Evolutionary conservation across 2,113 vertebrate species (phyloP), one percentile per base, ranked within the genome.

Genomic region (Triplophysa siluroides): DNA sequence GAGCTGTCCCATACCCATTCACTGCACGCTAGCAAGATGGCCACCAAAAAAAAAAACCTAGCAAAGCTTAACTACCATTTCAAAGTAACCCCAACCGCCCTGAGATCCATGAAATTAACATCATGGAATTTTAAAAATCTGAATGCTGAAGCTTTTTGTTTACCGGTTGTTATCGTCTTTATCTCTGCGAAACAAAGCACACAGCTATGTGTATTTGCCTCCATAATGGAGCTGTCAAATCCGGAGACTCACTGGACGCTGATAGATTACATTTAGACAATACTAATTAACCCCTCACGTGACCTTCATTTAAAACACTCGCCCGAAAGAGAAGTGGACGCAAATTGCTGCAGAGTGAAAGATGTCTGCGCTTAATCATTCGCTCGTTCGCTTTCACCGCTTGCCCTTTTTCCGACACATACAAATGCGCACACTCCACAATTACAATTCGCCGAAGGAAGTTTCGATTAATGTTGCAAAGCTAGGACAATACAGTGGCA

Each of bases 151-250:
- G 29, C 3, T 2, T 64, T 26, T 76, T 79, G 77, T 83, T 83
- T 79, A 70, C 10, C 61, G 62, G 45, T 58, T 67, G 50, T 16
- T 65, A 66, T 76, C 58, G 52, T 61, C 66, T 66, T 80, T 68
- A 78, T 74, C 62, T 77, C 13, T 2, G 33, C n/a, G 47, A 38
- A 43, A 65, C 33, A 56, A 69, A 58, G 75, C 76, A 54, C 19
- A 58, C 47, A 64, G 23, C 71, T 45, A 13, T 62, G 50, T 60
- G 23, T 76, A 52, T 78, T 78, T 83, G 63, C 50, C 11, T 43
- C 61, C 70, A 74, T 86, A 85, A 88, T 83, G 78, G 76, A 85
- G 72, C 71, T 86, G 86, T 85, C 80, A 81, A 56, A 78, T 45
- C 52, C 14, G 65, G 60, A 78, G 71, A 75, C 73, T 62, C 47